Conservation (phyloP, 2,888 invertebrate genomes). For the Ariolimax columbianus region DNA sequence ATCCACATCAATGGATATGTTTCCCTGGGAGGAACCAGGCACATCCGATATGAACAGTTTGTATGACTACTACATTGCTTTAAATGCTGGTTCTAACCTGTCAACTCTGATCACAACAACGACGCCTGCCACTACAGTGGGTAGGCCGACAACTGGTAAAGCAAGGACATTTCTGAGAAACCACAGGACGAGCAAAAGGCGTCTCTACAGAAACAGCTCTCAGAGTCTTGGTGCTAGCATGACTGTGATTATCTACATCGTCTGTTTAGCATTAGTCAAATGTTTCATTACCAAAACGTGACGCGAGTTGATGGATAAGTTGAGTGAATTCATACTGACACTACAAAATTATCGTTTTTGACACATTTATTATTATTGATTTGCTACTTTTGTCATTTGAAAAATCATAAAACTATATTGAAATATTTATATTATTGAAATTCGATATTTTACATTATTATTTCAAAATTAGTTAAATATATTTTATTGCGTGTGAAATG, state of each 20-base stretch:
- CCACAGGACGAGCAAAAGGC: neutral
- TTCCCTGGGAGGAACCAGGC: neutral
- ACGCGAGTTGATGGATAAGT: no score
- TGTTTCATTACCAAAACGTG: no score
- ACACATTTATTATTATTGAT: no score
- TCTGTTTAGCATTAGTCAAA: neutral
- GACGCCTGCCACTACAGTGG: neutral
- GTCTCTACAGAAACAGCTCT: neutral
- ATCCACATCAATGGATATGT: neutral
- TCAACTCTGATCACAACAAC: neutral
- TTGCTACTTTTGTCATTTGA: no score
- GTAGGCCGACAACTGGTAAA: neutral
- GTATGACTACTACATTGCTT: constrained; percentile 41
- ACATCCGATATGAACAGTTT: neutral
- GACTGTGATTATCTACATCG: neutral
- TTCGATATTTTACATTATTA: no score
- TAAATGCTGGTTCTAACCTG: neutral
- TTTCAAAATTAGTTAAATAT: no score
- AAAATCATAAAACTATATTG: no score
- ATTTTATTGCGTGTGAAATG: no score
- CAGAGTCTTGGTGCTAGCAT: neutral
- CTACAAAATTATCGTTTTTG: no score
- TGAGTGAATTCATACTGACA: no score
- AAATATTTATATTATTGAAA: no score
- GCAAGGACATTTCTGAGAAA: neutral